Percentiles rank a stretch among this genome's conserved stretches.
Evolutionary conservation across 1,140 invertebrate species (phyloP).

Genomic region (Drosophila insularis): DNA sequence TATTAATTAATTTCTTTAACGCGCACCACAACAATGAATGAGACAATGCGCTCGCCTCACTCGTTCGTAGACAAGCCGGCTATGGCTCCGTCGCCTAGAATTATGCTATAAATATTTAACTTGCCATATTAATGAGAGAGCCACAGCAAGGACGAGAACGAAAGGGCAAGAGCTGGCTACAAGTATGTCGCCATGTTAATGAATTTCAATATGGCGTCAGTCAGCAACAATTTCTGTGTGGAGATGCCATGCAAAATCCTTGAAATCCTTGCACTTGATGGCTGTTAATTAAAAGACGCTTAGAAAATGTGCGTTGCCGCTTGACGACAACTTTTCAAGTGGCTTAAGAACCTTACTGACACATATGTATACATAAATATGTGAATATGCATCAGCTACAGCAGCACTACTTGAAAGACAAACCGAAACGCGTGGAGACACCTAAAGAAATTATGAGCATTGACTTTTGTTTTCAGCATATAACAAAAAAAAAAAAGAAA

Average conservation of each 20-base stretch:
- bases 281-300: conserved; percentile 78
- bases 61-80: conserved; percentile 13
- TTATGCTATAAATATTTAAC: conserved; percentile 81
- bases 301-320: conserved; percentile 61
- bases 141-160: conserved; percentile 31
- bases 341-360: conserved; percentile 41
- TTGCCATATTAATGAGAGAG: conserved; percentile 77
- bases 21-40: conserved; percentile 73
- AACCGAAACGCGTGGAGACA: conserved; percentile 4
- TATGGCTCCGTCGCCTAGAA: conserved; percentile 70
- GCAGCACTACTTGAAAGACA: conserved; percentile 30
- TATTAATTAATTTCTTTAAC: conserved; percentile 81
- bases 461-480: conserved; percentile 29
- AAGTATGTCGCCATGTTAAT: conserved; percentile 62
- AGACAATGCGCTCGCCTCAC: conserved; percentile 58
- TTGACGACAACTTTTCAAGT: conserved; percentile 61
- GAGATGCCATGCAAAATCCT: conserved; percentile 52
- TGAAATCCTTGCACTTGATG: conserved; percentile 77
- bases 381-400: conserved; percentile 27
- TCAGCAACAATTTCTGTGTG: conserved; percentile 26
- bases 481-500: conserved; percentile 15
- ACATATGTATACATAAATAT: conserved; percentile 45
- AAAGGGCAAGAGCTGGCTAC: conserved; percentile 5
- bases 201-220: conserved; percentile 78
- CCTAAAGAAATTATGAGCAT: conserved; percentile 41